Percentiles rank a stretch among this genome's conserved stretches.
Evolutionary conservation across 1,140 invertebrate species (phyloP).

Genomic region (Andrena cerasifolii): DNA sequence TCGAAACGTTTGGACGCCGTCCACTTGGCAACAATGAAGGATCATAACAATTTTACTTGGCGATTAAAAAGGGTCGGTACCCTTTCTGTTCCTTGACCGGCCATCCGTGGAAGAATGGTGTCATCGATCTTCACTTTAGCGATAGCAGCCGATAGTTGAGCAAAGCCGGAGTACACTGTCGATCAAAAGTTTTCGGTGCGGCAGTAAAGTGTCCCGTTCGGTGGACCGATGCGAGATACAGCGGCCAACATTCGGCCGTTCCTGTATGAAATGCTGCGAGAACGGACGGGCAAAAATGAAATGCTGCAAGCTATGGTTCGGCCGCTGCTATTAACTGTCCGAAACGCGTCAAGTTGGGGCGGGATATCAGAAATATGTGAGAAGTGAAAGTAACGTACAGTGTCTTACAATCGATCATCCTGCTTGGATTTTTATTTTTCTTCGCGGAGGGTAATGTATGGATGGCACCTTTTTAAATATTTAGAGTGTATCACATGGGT

Average conservation of each 20-base stretch:
- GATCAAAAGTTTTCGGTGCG: conserved; percentile 22
- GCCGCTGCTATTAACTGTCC: background rate
- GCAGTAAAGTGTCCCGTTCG: background rate
- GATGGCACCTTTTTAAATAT: no score
- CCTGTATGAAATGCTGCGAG: background rate
- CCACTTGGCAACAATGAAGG: conserved; percentile 69
- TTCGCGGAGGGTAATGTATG: no score
- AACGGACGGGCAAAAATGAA: background rate
- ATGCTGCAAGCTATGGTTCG: background rate
- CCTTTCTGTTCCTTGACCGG: conserved; percentile 19
- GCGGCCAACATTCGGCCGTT: conserved; percentile 24
- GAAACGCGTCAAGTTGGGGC: no score
- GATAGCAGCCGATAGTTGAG: conserved; percentile 14
- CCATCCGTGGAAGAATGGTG: conserved; percentile 32
- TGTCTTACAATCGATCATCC: no score
- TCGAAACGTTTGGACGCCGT: conserved; percentile 68
- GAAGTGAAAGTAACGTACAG: no score
- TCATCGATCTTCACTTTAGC: conserved; percentile 38
- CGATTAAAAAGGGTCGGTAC: conserved; percentile 48
- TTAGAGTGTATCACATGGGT: no score
- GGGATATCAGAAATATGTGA: no score
- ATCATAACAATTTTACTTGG: conserved; percentile 59
- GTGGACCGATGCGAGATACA: conserved; percentile 1
- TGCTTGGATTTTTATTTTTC: no score
- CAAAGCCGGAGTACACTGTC: conserved; percentile 26